These are phyloP conservation scores for Eulithis prunata DNA, from an alignment of 2,888 invertebrate genomes.

Conservation along the genomic window DNA sequence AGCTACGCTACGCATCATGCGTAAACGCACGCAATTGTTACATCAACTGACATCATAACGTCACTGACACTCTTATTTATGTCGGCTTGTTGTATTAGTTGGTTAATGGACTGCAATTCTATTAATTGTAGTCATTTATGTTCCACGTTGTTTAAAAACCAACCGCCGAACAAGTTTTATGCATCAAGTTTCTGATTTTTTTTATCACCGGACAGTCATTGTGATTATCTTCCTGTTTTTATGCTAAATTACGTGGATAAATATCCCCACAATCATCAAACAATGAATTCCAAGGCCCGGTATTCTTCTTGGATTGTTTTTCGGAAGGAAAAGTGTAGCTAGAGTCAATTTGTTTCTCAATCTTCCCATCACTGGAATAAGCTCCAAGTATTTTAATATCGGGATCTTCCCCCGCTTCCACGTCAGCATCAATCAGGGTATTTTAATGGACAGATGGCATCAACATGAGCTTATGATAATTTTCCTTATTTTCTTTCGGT, in stretches of 20 bases:
- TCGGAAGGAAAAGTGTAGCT: too few relatives aligned
- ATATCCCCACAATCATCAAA: too few relatives aligned
- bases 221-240: too few relatives aligned
- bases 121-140: constrained; percentile 3
- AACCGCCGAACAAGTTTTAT: not conserved
- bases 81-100: constrained; percentile 28
- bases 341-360: too few relatives aligned
- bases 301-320: not conserved
- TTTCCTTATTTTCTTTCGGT: too few relatives aligned
- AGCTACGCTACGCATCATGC: constrained; percentile 42
- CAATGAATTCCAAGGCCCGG: too few relatives aligned
- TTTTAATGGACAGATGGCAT: constrained; percentile 2
- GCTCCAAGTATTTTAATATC: not conserved
- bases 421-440: constrained; percentile 3
- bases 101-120: constrained; percentile 18
- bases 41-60: constrained; percentile 41
- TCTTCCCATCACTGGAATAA: too few relatives aligned
- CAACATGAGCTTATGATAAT: not conserved
- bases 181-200: not conserved
- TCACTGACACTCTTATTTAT: constrained; percentile 36
- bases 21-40: constrained; percentile 46
- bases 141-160: constrained; percentile 5
- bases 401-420: not conserved
- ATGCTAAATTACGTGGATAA: too few relatives aligned
- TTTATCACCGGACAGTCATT: too few relatives aligned